Base-by-base conservation (phyloP, 2,888 invertebrate genomes). In the Lasiommata megera region DNA sequence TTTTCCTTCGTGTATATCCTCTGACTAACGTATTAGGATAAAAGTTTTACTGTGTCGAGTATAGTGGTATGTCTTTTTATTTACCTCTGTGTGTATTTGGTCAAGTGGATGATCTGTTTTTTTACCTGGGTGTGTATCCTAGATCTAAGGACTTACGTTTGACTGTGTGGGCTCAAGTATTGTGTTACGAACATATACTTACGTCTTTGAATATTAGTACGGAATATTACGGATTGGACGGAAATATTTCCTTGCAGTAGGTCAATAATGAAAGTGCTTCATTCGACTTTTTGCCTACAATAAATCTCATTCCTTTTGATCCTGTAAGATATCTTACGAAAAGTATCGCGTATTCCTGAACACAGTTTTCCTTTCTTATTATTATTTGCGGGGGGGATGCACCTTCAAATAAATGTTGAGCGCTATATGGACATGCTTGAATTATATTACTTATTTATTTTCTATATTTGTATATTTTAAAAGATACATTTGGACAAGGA, bases 291-390 rank as follows among this genome's bases (percentile, higher is more conserved):
- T 40, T 40, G 51, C 38, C 51, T 29, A 34, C 31, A 44, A 47
- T 54, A 29, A 47, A 54, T 54, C 54, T 47, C 29, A 38, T 47
- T 54, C 41, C 18, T 14, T 46, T 46, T 46, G 38, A 46, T 54
- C 37, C 38, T 46, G 23, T 14, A 17, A 46, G 46, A 54, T 47
- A 54, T 51, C 23, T 16, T 37, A 44, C 23, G 37, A 16, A 36
- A 46, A 37, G 37, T 38, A 18, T 40, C 51, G 51, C 18, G 23
- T 38, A 54, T 47, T 47, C 47, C 29, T 18, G 46, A 47, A 47
- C 36, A 46, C 46, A 54, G 54, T 47, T 29, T 54, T 44, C 41
- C 34, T 54, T 54, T 54, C 28, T 54, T 54, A 47, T 54, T 54
- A 46, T 46, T 46, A 51, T 38, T 44, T 44, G 28, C n/a, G 29